Evolutionary conservation across 2,888 invertebrate species (phyloP).

Genomic region (Microctonus aethiopoides): DNA sequence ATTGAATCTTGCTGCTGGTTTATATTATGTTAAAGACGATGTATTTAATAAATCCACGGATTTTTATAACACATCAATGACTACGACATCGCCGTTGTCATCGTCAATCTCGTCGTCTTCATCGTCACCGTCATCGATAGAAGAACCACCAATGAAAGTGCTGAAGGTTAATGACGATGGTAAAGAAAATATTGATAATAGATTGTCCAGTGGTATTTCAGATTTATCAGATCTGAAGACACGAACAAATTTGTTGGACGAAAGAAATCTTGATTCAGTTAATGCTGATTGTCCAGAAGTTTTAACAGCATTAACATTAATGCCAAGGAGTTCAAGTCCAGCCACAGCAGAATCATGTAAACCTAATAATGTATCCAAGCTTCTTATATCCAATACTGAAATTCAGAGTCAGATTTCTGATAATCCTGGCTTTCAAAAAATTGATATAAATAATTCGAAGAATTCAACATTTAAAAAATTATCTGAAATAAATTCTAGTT

Average conservation of each 20-base stretch:
- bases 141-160: slow-evolving; percentile 55
- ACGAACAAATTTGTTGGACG: slow-evolving; percentile 54
- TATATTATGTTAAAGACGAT: slow-evolving; percentile 55
- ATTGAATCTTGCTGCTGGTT: slow-evolving; percentile 56
- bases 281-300: slow-evolving; percentile 60
- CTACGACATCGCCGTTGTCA: background rate
- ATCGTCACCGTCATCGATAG: slow-evolving; percentile 30
- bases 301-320: slow-evolving; percentile 59
- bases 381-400: slow-evolving; percentile 59
- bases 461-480: slow-evolving; percentile 35
- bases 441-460: slow-evolving; percentile 53
- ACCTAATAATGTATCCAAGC: slow-evolving; percentile 50
- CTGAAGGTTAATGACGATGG: slow-evolving; percentile 50
- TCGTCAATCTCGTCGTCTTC: slow-evolving; percentile 12
- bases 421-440: slow-evolving; percentile 59
- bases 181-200: slow-evolving; percentile 57
- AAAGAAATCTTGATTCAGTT: slow-evolving; percentile 49
- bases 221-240: slow-evolving; percentile 58
- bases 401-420: slow-evolving; percentile 60
- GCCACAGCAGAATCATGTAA: slow-evolving; percentile 41
- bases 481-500: slow-evolving; percentile 38
- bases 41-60: slow-evolving; percentile 45
- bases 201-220: slow-evolving; percentile 54
- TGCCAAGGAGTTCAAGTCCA: slow-evolving; percentile 56
- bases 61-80: slow-evolving; percentile 30